These are phyloP conservation scores for Tetramorium parvispinum DNA, from an alignment of 1,140 invertebrate genomes.

Conservation along the genomic window DNA sequence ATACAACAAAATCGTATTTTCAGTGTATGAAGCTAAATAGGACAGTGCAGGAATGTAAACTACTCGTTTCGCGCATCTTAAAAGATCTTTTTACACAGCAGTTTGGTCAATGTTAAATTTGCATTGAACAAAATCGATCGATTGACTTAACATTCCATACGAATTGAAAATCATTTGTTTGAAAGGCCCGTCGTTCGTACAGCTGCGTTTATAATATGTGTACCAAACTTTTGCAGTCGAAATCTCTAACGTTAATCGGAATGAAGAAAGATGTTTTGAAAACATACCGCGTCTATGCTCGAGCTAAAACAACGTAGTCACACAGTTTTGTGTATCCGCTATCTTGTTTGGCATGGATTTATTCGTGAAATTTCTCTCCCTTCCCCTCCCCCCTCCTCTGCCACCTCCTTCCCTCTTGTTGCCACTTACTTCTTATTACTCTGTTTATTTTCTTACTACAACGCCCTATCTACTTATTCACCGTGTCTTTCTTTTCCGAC, in stretches of 20 bases:
- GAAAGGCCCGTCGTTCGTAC: not conserved
- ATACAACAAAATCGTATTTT: too few species aligned
- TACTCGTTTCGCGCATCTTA: too few species aligned
- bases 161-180: not conserved
- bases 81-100: not conserved
- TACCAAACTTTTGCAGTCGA: not conserved
- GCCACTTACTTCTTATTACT: constrained; percentile 36
- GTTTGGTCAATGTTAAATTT: not conserved
- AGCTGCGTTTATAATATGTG: not conserved
- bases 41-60: too few species aligned
- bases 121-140: not conserved
- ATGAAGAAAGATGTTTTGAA: constrained; percentile 48
- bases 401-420: constrained; percentile 37
- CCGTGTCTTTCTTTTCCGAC: constrained; percentile 53
- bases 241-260: not conserved
- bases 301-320: constrained; percentile 19
- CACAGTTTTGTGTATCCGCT: constrained; percentile 54
- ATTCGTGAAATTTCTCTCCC: constrained; percentile 53
- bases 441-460: constrained; percentile 30
- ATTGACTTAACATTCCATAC: not conserved
- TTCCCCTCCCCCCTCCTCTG: too few species aligned
- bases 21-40: too few species aligned
- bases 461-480: constrained; percentile 49
- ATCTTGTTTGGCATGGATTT: constrained; percentile 35
- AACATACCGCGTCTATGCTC: constrained; percentile 2